Base-by-base conservation (phyloP, 2,888 invertebrate genomes). In the Tineola bisselliella region DNA sequence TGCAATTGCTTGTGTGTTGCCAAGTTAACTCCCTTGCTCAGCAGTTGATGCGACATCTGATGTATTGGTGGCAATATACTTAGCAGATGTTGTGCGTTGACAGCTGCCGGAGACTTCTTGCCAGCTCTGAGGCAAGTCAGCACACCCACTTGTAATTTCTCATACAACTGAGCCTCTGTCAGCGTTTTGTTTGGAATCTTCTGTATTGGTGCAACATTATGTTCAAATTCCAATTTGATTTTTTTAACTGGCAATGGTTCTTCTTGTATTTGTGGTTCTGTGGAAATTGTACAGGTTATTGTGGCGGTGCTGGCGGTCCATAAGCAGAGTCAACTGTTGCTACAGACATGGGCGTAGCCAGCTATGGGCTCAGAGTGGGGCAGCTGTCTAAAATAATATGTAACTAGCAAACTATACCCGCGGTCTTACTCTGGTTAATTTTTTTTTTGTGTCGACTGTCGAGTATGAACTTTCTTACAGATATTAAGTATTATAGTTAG, bases 111-210 rank as follows among this genome's bases (percentile, higher is more conserved):
- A 11, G 15, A 8, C 48, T 18, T 48, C 18, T 59, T 59, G 76
- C 68, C 63, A 62, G 89, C 88, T 31, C 88, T 67, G 58, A 90
- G 72, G 57, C 89, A 91, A 65, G 91, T 90, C 60, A 94, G 70
- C 11, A 93, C 81, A 0, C 90, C 91, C 25, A 93, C 75, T 69
- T 93, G 93, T 19, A 93, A 76, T 66, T 90, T 89, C n/a, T 89
- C 88, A 65, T 93, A 93, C 6, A 89, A 67, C 62, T 88, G 87
- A 0, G 72, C 63, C 62, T 81, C 79, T 0, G 74, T 69, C n/a
- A 79, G 63, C 1, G 69, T 64, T 61, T 74, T 76, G 12, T 69
- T 69, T 10, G 8, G 8, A 48, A 4, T 67, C 66, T 1, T 72
- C 68, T 12, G 72, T 70, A 65, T 77, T 80, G 12, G 74, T 65